Evolutionary conservation across 2,888 invertebrate species (phyloP), one percentile per base, ranked within the genome.

Genomic region (Nomada goodeniana): DNA sequence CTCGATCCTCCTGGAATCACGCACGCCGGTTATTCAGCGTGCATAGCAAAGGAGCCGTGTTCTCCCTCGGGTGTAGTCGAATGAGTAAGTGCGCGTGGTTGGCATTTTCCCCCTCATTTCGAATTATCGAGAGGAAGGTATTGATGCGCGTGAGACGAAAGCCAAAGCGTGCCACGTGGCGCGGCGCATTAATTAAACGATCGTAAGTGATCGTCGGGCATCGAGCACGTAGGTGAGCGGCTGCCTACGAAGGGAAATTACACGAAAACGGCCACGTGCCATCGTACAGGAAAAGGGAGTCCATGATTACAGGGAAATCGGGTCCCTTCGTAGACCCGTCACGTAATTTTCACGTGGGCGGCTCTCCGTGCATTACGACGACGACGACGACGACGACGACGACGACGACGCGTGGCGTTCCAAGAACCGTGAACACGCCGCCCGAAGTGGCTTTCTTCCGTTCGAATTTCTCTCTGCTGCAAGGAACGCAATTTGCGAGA

Each of bases 101-200:
- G 77, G 86, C 83, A 78, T 84, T 83, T 83, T 80, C 65, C 59
- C 76, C 55, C 72, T 80, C 75, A 77, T 84, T 80, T 74, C 52
- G 78, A 83, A 88, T 86, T 78, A 87, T 85, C 83, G 79, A 72
- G 87, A 83, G 83, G 88, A 88, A 88, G 90, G 80, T 79, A 84
- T 76, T 59, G 80, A 61, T 72, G 90, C 78, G 83, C 91, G 90
- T 91, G 91, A 91, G 86, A 78, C 82, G 91, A 82, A 85, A 90
- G 67, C 64, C 72, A 87, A 91, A 77, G 68, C 80, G 65, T 78
- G 90, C 89, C 90, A 90, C 91, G 90, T 91, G 91, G 90, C 91
- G 84, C 76, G 70, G 79, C 81, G 89, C 88, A 91, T 91, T 90
- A 89, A 91, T 91, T 91, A 90, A 87, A 88, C 82, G 81, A 86